Evolutionary conservation across 2,888 invertebrate genomes (phyloP).

Genomic region (Pardosa pseudoannulata): DNA sequence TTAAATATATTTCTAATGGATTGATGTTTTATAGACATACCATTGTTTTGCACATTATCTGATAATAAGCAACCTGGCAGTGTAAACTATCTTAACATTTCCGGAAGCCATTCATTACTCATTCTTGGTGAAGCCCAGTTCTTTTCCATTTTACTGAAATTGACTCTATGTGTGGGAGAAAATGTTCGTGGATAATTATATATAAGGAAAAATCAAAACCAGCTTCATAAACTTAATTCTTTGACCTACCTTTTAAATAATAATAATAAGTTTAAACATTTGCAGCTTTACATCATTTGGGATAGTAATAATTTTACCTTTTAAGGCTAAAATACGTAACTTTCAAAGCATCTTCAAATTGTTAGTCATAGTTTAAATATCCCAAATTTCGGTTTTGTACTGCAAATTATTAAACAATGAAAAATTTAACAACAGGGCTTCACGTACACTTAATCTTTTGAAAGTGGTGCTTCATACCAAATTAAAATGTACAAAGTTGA

Average conservation of each 20-base stretch:
- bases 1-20: no score
- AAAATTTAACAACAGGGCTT: constrained; percentile 35
- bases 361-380: no score
- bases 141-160: neutral
- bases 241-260: neutral
- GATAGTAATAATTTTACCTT: no score
- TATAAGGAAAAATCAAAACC: neutral
- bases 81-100: constrained; percentile 30
- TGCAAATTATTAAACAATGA: neutral
- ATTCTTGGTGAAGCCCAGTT: constrained; percentile 51
- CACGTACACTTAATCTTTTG: constrained; percentile 22
- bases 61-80: constrained; percentile 58
- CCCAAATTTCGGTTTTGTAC: no score
- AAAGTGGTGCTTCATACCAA: constrained; percentile 56
- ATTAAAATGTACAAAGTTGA: neutral
- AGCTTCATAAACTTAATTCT: constrained; percentile 6
- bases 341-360: no score
- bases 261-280: neutral
- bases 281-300: neutral
- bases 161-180: neutral
- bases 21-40: no score
- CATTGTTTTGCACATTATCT: constrained; percentile 29
- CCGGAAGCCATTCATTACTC: constrained; percentile 24
- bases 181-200: neutral
- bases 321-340: no score